Evolutionary conservation across 2,797 vertebrate species (phyloP).

Genomic region (Anisognathus igniventris): DNA sequence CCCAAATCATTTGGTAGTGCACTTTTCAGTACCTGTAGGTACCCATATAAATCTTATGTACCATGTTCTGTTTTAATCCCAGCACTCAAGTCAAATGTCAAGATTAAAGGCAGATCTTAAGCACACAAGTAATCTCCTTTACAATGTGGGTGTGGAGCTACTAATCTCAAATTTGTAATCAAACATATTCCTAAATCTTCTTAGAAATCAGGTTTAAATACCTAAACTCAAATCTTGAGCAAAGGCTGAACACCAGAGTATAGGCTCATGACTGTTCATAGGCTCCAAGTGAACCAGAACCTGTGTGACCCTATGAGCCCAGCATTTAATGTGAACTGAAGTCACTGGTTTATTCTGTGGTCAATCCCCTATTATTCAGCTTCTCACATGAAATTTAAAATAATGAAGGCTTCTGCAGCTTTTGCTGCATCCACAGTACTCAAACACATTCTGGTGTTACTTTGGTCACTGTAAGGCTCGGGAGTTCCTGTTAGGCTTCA

Average conservation of each 20-base stretch:
- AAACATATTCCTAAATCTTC: not conserved
- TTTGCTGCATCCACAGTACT: not conserved
- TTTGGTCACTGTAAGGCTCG: not conserved
- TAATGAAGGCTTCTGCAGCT: not conserved
- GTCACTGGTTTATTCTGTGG: not conserved
- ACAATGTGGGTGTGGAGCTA: not conserved
- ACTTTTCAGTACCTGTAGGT: not conserved
- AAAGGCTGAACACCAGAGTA: not conserved
- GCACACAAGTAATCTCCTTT: not conserved
- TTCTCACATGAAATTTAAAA: not conserved
- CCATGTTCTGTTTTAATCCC: not conserved
- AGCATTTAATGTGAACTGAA: not conserved
- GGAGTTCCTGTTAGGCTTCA: not conserved
- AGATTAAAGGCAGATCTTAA: not conserved
- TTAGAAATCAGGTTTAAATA: not conserved
- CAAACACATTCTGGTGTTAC: not conserved
- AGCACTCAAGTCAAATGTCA: not conserved
- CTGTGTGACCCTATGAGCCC: accelerated
- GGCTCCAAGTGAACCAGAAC: not conserved
- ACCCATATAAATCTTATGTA: not conserved
- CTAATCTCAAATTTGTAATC: not conserved
- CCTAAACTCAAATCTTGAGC: not conserved
- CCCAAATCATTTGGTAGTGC: not conserved
- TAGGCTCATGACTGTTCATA: accelerated
- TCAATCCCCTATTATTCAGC: not conserved